Base-by-base conservation (phyloP, 1,140 invertebrate genomes). In the Aleiodes sp. region DNA sequence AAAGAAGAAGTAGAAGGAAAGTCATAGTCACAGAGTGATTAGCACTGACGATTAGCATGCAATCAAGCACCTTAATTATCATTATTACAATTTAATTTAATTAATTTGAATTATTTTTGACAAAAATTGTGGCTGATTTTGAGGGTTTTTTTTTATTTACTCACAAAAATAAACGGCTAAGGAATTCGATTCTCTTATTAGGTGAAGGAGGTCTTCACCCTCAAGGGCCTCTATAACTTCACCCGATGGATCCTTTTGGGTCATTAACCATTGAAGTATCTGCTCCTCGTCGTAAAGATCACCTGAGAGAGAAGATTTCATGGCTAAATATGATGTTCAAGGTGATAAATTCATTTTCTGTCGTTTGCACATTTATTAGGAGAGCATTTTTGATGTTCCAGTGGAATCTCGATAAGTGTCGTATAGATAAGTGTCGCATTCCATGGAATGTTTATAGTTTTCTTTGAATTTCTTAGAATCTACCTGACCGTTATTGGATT, bases 101-200 rank as follows among this genome's bases (percentile, higher is more conserved):
- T 26, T 56, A 56, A 56, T 4, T 56, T 56, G 19, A 24, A 24
- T 28, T 56, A 56, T 56, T 9, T 21, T 26, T 56, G 16, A 26
- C 1, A 56, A 26, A 2, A 56, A 2, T 24, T 56, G 9, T 24
- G 26, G 8, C 3, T 31, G 4, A 0, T 33, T 33, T 10, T 29
- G 12, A n/a, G 12, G 10, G 28, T 31, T 68, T 12, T 41, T 59
- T 74, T 10, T 71, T 62, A 12, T 69, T 46, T 76, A 90, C 93
- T 96, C 91, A 96, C 95, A 97, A 82, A 98, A 97, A 82, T 96
- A 97, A 7, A 98, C 92, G 16, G 94, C 94, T 65, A 97, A 84
- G 26, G 94, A 94, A 76, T 94, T 91, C 33, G 93, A 92, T 73
- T 94, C 91, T 74, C 94, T 89, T 70, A 97, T 94, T 16, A 96